A percentile compares a stretch with the other conserved stretches of the same genome.
Conservation (phyloP, 2,888 invertebrate species). For the Torymus tubicola region DNA sequence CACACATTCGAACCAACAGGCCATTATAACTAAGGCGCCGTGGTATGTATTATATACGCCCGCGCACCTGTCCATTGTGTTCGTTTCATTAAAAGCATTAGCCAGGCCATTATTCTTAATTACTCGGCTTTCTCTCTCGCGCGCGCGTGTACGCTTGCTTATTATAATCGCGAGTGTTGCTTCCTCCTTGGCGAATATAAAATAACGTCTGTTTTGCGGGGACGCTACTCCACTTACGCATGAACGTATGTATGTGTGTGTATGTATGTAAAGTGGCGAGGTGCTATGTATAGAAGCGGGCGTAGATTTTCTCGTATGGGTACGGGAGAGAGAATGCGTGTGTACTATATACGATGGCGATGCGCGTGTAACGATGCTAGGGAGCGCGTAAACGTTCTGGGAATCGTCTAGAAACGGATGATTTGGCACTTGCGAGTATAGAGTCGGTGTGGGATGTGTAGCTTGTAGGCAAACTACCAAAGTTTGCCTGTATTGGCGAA, state of each 20-base stretch:
- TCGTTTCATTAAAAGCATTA: slow-evolving; percentile 71
- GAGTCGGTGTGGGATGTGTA: no score
- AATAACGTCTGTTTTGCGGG: no score
- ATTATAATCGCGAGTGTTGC: no score
- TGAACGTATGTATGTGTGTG: background rate
- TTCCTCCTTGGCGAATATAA: no score
- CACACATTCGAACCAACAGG: no score
- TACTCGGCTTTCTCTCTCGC: slow-evolving; percentile 56
- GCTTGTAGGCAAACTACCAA: no score
- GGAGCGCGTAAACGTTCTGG: slow-evolving; percentile 27
- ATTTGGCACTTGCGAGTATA: background rate
- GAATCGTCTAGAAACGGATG: background rate
- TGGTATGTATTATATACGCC: no score
- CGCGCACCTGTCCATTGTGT: slow-evolving; percentile 69
- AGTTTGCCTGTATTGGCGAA: no score
- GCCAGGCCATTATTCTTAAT: slow-evolving; percentile 71
- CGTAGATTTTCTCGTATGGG: no score
- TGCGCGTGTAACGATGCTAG: background rate
- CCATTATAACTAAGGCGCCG: no score
- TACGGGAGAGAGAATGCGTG: background rate
- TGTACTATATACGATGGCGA: slow-evolving; percentile 1
- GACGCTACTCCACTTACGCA: slow-evolving; percentile 24
- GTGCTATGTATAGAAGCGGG: slow-evolving; percentile 29
- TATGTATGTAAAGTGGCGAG: slow-evolving; percentile 7
- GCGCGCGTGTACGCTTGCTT: background rate